These are phyloP conservation scores for Crossoptilon crossoptilon DNA, from an alignment of 2,797 vertebrate genomes.

Conservation along the genomic window DNA sequence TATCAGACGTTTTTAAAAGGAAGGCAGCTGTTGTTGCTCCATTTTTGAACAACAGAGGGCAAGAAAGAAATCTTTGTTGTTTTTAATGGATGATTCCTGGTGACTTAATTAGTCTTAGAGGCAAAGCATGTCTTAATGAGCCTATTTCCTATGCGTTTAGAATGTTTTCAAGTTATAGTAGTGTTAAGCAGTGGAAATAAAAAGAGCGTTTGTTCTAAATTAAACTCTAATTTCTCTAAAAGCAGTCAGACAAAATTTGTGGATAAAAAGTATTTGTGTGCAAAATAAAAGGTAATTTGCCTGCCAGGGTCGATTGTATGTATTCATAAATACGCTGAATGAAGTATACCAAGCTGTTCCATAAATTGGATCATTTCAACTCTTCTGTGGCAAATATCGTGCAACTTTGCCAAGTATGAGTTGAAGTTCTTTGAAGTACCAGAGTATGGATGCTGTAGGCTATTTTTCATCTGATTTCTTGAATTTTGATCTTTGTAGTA, in stretches of 20 bases:
- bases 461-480: background rate
- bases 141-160: background rate
- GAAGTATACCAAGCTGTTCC: background rate
- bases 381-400: background rate
- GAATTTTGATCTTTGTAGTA: background rate
- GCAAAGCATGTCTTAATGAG: background rate
- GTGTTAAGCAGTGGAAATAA: background rate
- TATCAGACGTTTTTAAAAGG: background rate
- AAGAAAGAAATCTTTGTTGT: background rate
- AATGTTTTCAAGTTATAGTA: background rate
- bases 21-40: background rate
- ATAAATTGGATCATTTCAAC: background rate
- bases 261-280: background rate
- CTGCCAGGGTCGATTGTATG: background rate
- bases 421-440: background rate
- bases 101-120: background rate
- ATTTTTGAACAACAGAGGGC: background rate
- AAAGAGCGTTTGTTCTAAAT: background rate
- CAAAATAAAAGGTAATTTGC: background rate
- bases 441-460: background rate
- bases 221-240: background rate
- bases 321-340: background rate
- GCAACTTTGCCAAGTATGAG: background rate
- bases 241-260: background rate
- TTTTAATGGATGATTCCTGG: background rate